Evolutionary conservation across 2,113 vertebrate genomes (phyloP), one percentile per base, ranked within the genome.

Genomic region (Ammospiza nelsoni): DNA sequence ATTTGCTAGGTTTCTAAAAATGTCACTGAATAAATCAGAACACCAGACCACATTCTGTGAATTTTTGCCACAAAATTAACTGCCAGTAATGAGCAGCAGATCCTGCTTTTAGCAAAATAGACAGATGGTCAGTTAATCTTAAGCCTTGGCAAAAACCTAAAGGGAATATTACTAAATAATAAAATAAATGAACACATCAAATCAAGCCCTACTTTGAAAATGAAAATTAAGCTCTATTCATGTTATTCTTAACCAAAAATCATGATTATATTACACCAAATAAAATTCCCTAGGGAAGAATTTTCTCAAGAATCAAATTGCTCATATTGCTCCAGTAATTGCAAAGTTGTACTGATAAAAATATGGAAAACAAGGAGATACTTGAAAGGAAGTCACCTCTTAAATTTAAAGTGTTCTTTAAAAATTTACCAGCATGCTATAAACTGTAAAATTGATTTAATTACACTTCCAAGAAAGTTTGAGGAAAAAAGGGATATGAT

Each of bases 41-140:
- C 17, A 72, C 19, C 61, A 95, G 41, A 52, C 14, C 52, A 65
- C 58, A 67, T 52, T 82, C 35, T 62, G 52, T 72, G 57, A 75
- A 72, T 67, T 90, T 88, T 61, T 92, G 84, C 84, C 65, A 80
- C 81, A 81, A 82, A 96, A 92, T 86, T 92, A 94, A 81, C 72
- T 84, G 57, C 65, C 93, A 84, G 31, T 87, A 81, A 87, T 25
- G 68, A 94, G 58, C 12, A 81, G 61, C 20, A 92, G 84, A 80
- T 49, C 83, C 14, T 75, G 46, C 46, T 80, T 77, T 46, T 63
- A 91, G 72, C 92, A 84, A 94, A 91, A 72, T 11, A 94, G 84
- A 69, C 92, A 96, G 89, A 96, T 93, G 90, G 84, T 73, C 84
- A 83, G 55, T 81, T 96, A 86, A 95, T 89, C 65, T 94, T 69